Conservation (phyloP, 2,113 vertebrate species). For the Cephalopholis sonnerati region DNA sequence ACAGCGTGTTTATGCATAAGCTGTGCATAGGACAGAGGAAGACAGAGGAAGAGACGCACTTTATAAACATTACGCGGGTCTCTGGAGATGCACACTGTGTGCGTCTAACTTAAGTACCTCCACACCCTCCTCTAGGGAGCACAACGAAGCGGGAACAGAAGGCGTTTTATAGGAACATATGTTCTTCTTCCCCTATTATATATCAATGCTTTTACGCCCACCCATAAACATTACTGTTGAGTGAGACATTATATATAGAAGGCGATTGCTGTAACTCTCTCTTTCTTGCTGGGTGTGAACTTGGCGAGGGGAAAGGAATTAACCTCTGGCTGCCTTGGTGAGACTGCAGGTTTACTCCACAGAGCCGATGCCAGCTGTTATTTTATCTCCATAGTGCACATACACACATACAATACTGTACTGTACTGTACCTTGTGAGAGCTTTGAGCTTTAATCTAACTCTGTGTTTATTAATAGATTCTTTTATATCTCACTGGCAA, state of each 20-base stretch:
- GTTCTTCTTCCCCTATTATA: constrained; percentile 79
- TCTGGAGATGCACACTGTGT: constrained; percentile 69
- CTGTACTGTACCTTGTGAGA: not conserved
- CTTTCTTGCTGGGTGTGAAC: constrained; percentile 59
- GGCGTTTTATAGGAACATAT: constrained; percentile 86
- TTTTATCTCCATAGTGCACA: constrained; percentile 15
- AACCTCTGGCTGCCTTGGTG: constrained; percentile 56
- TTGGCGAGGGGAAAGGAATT: constrained; percentile 55
- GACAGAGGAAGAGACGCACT: constrained; percentile 67
- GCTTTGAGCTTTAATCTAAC: constrained; percentile 6
- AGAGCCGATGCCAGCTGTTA: constrained; percentile 26
- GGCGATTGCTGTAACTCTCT: constrained; percentile 53
- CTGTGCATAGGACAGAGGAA: constrained; percentile 51
- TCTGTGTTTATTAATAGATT: not conserved
- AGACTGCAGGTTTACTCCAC: constrained; percentile 28
- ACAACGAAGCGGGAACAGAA: constrained; percentile 79
- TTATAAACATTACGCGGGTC: constrained; percentile 81
- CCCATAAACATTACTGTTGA: constrained; percentile 80
- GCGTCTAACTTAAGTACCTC: constrained; percentile 81
- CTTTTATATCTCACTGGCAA: not conserved
- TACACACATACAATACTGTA: not conserved
- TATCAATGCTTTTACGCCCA: constrained; percentile 79
- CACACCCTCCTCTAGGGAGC: constrained; percentile 73
- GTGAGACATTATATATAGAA: constrained; percentile 72
- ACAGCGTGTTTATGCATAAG: constrained; percentile 31